phyloP scores from a whole-genome alignment of 2,113 vertebrate genomes.

The Daphoenositta chrysoptera region DNA sequence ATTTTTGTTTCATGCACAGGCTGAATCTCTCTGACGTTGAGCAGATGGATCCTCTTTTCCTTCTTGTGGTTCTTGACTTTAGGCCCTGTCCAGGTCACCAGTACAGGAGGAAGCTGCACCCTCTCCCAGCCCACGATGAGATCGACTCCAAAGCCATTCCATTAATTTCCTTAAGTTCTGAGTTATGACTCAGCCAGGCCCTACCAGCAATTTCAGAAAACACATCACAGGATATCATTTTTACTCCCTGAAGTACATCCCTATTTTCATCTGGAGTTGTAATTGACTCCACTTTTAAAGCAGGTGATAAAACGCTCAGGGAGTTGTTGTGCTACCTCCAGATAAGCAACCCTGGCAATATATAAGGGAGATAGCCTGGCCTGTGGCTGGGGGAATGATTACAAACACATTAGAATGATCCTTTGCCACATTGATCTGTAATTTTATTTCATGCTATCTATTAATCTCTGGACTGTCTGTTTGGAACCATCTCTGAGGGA shows the following conservation, averaged over 20 bases:
- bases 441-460: neutral
- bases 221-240: neutral
- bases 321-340: neutral
- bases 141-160: neutral
- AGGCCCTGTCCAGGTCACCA: neutral
- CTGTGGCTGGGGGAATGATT: neutral
- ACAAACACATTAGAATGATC: neutral
- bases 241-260: neutral
- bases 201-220: neutral
- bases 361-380: neutral
- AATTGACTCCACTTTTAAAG: conserved; percentile 41
- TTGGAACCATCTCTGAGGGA: neutral
- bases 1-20: neutral
- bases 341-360: conserved; percentile 18
- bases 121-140: neutral
- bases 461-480: neutral
- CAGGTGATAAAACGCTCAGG: conserved; percentile 23
- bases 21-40: neutral
- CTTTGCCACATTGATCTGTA: neutral
- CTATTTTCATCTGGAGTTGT: conserved; percentile 26
- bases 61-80: neutral
- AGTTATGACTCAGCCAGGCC: neutral
- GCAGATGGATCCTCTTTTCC: neutral
- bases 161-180: neutral
- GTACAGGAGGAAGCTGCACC: neutral